A percentile compares a stretch with the other conserved stretches of the same genome.
phyloP scores from a whole-genome alignment of 2,797 vertebrate genomes.

The Lemur catta region DNA sequence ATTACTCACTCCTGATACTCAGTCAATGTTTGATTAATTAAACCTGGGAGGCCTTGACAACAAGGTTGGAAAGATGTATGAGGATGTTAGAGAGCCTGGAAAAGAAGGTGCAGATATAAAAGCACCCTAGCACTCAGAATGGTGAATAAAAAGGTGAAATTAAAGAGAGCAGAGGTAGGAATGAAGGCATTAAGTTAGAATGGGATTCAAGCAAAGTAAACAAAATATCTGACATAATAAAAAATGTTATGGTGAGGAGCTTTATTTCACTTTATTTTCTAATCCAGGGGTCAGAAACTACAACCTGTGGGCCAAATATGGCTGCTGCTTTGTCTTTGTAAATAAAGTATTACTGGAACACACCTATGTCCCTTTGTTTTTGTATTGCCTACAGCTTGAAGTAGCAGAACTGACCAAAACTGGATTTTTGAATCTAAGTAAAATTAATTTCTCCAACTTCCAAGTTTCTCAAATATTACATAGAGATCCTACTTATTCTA shows the following conservation, averaged over 20 bases:
- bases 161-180: not conserved
- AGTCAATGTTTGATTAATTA: not conserved
- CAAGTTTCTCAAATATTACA: conserved; percentile 25
- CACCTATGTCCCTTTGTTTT: not conserved
- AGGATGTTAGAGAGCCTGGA: not conserved
- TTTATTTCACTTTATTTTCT: not conserved
- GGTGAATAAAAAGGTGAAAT: not conserved
- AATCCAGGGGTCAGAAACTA: not conserved
- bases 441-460: conserved; percentile 26
- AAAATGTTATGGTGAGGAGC: not conserved
- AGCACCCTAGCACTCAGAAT: not conserved
- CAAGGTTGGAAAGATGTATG: not conserved
- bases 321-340: not conserved
- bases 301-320: not conserved
- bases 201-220: not conserved
- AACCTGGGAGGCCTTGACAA: not conserved
- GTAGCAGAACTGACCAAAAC: not conserved
- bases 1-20: not conserved
- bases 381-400: not conserved
- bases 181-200: conserved; percentile 38
- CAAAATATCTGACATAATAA: not conserved
- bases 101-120: not conserved
- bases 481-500: not conserved
- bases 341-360: not conserved
- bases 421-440: not conserved